A percentile compares a stretch with the other conserved stretches of the same genome.
These are phyloP conservation scores for Panthera uncia DNA, from an alignment of 2,113 vertebrate genomes.

Conservation along the genomic window DNA sequence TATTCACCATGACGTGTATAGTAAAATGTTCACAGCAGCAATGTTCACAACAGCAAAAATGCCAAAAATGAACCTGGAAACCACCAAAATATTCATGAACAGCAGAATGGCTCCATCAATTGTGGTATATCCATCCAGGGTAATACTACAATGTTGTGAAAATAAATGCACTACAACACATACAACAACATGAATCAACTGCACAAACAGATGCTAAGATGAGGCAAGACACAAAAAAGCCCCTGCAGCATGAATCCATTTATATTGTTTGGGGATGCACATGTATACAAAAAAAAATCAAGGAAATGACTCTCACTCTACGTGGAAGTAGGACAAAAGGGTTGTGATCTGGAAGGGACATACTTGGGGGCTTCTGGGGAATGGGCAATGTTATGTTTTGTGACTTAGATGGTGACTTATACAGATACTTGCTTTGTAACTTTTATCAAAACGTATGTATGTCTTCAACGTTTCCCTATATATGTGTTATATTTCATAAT, in stretches of 20 bases:
- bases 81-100: not conserved
- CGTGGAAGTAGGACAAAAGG: not conserved
- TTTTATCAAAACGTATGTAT: conserved; percentile 10
- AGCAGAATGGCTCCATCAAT: not conserved
- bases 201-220: not conserved
- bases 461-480: not conserved
- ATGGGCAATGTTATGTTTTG: not conserved
- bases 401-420: not conserved
- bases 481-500: not conserved
- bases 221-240: not conserved
- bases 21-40: not conserved
- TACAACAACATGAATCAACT: not conserved
- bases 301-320: not conserved
- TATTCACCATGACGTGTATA: not conserved
- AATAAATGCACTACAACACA: not conserved
- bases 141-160: not conserved
- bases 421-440: not conserved
- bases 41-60: not conserved
- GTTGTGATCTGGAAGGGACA: not conserved
- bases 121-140: not conserved
- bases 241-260: not conserved
- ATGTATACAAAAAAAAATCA: not conserved
- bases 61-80: not conserved
- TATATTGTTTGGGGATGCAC: not conserved
- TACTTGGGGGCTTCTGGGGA: not conserved